Percentiles rank a stretch among this genome's conserved stretches.
Evolutionary conservation across 2,888 invertebrate species (phyloP).

Genomic region (Adineta ricciae): DNA sequence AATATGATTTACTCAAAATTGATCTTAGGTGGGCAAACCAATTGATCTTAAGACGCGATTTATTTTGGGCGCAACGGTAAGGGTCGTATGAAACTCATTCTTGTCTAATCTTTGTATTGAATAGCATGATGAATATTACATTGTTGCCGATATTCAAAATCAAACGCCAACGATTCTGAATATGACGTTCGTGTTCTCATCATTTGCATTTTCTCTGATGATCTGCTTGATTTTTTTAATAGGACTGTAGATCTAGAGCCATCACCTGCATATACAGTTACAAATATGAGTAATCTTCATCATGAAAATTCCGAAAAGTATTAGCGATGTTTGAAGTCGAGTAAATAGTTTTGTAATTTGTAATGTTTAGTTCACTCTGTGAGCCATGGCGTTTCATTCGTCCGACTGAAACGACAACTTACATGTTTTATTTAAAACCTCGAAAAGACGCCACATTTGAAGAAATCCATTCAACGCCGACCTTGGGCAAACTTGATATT

Average conservation of each 20-base stretch:
- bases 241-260: constrained; percentile 59
- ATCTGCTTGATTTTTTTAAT: too few relatives aligned
- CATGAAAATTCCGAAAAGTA: constrained; percentile 32
- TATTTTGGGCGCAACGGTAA: neutral
- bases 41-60: constrained; percentile 2
- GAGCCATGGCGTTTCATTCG: constrained; percentile 5
- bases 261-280: constrained; percentile 69
- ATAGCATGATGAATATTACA: constrained; percentile 61
- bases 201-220: too few relatives aligned
- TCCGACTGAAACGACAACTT: neutral
- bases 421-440: constrained; percentile 61
- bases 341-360: too few relatives aligned
- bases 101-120: constrained; percentile 35
- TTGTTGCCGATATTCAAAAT: constrained; percentile 76
- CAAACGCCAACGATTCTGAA: constrained; percentile 82
- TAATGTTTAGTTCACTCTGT: neutral
- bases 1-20: neutral
- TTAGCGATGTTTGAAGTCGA: neutral
- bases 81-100: neutral
- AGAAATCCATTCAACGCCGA: neutral
- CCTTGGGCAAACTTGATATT: constrained; percentile 84
- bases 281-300: constrained; percentile 43
- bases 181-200: constrained; percentile 71
- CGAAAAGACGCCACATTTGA: constrained; percentile 70
- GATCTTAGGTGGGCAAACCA: neutral